Evolutionary conservation across 2,797 vertebrate genomes (phyloP).

Genomic region (Chelidonichthys spinosus): DNA sequence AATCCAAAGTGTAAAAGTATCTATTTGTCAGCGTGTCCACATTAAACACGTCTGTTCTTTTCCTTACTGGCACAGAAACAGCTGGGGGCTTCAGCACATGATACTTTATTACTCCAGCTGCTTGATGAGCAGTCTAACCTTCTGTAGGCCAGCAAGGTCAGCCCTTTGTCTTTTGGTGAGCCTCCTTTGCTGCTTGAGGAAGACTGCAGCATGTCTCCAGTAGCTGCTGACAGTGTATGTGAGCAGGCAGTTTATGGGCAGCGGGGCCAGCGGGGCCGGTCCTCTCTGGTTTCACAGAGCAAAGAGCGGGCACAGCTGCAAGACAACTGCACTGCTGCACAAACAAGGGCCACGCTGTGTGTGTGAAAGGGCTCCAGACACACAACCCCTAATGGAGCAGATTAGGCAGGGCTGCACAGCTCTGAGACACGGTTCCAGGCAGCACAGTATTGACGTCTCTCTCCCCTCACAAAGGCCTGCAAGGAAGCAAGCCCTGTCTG

Average conservation of each 20-base stretch:
- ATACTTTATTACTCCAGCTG: constrained; percentile 61
- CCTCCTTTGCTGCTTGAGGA: constrained; percentile 35
- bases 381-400: constrained; percentile 76
- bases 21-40: constrained; percentile 15
- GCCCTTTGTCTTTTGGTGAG: constrained; percentile 17
- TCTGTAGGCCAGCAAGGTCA: constrained; percentile 19
- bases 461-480: constrained; percentile 37
- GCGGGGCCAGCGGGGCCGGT: constrained; percentile 75
- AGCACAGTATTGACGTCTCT: constrained; percentile 55
- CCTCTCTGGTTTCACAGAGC: constrained; percentile 87
- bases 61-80: constrained; percentile 47
- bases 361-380: constrained; percentile 64
- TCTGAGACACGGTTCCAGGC: constrained; percentile 61
- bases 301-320: constrained; percentile 90
- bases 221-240: constrained; percentile 81
- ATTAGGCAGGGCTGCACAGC: constrained; percentile 75
- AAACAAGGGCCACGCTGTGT: constrained; percentile 90
- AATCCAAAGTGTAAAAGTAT: constrained; percentile 12
- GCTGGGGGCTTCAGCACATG: constrained; percentile 1
- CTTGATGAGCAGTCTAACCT: constrained; percentile 10
- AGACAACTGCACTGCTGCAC: constrained; percentile 89
- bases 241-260: constrained; percentile 64
- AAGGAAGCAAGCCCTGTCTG: constrained; percentile 52
- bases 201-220: constrained; percentile 45
- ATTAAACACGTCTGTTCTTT: constrained; percentile 36